phyloP scores from a whole-genome alignment of 2,113 vertebrate genomes.

The Recurvirostra avosetta region DNA sequence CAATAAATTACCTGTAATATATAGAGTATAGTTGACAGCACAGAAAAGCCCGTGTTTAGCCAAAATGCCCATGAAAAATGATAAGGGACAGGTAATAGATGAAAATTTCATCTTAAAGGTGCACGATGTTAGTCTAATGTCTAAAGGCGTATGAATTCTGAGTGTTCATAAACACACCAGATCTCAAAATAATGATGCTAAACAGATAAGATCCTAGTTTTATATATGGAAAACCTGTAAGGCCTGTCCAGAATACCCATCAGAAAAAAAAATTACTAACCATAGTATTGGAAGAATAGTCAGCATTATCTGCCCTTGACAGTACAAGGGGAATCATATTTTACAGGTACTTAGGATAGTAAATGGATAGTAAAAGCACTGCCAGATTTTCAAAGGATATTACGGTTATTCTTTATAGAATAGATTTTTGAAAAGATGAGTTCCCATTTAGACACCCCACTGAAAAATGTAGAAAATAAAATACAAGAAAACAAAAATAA shows the following conservation, averaged over 20 bases:
- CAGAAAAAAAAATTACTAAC: not conserved
- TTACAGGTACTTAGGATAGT: not conserved
- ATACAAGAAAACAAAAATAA: not conserved
- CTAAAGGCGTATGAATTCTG: not conserved
- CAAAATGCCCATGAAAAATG: not conserved
- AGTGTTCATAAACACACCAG: not conserved
- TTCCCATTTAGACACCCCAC: not conserved
- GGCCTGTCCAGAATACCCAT: not conserved
- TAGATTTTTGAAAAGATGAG: not conserved
- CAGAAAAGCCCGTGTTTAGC: not conserved
- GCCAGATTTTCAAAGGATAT: not conserved
- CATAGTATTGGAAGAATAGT: not conserved
- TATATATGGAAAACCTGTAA: not conserved
- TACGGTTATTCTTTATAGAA: not conserved
- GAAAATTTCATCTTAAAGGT: not conserved
- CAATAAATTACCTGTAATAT: not conserved
- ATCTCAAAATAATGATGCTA: not conserved
- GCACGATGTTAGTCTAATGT: not conserved
- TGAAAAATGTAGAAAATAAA: not conserved
- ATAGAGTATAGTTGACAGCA: not conserved
- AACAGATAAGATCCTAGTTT: not conserved
- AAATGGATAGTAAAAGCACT: not conserved
- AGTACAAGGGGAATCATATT: not conserved
- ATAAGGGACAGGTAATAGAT: not conserved
- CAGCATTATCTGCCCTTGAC: not conserved